Conservation (phyloP, 2,113 vertebrate genomes). For the Laticauda colubrina region DNA sequence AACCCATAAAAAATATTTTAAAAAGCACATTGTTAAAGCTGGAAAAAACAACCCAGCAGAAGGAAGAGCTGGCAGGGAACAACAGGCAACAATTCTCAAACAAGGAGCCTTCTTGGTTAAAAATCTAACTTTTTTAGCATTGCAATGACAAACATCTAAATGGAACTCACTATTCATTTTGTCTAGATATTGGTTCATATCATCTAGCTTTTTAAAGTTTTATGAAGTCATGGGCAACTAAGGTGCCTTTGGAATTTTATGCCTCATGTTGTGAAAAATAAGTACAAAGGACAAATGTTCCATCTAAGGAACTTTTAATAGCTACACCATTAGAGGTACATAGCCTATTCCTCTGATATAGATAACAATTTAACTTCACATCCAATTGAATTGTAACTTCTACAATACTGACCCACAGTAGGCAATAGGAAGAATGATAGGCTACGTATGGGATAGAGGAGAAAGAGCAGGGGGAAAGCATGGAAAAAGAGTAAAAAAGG, state of each 20-base stretch:
- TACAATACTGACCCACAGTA: too few relatives aligned
- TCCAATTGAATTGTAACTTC: background rate
- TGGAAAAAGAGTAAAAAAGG: background rate
- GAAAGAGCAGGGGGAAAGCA: too few relatives aligned
- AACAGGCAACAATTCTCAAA: rapidly evolving
- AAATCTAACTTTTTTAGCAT: background rate
- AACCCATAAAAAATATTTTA: constrained; percentile 62
- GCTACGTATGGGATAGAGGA: too few relatives aligned
- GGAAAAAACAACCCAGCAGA: constrained; percentile 44
- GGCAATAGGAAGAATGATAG: background rate
- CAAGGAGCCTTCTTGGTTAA: background rate
- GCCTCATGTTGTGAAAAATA: background rate
- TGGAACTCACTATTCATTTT: background rate
- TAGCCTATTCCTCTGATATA: too few relatives aligned
- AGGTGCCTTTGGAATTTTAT: background rate
- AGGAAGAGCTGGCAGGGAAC: background rate
- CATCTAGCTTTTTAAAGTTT: background rate
- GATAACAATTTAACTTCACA: background rate
- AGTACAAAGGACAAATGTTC: background rate
- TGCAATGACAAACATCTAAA: background rate
- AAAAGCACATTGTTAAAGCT: constrained; percentile 64
- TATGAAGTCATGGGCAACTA: background rate
- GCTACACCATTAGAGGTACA: background rate
- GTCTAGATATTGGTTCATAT: background rate
- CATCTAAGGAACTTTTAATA: background rate